Evolutionary conservation across 2,113 vertebrate genomes (phyloP).

Genomic region (Cryptomyrus ogoouensis): DNA sequence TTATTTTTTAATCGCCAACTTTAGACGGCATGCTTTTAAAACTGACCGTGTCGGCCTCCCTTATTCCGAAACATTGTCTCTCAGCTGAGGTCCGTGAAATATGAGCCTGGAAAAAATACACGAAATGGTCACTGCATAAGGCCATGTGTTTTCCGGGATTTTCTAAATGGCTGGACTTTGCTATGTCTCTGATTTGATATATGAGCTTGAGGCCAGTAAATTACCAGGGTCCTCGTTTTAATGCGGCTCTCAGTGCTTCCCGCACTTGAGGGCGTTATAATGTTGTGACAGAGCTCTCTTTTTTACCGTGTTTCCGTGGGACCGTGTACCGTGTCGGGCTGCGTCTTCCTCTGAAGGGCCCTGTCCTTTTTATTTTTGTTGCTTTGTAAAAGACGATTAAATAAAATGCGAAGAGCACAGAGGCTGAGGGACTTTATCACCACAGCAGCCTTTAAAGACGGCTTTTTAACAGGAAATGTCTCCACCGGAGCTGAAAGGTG

Average conservation of each 20-base stretch:
- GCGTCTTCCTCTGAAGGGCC: conserved; percentile 47
- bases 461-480: conserved; percentile 24
- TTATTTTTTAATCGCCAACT: not conserved
- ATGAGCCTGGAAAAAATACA: not conserved
- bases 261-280: conserved; percentile 27
- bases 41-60: not conserved
- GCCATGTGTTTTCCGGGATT: not conserved
- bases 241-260: conserved; percentile 36
- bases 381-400: conserved; percentile 42
- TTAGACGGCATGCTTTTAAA: not conserved
- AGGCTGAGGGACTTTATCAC: conserved; percentile 27
- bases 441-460: conserved; percentile 25
- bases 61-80: not conserved
- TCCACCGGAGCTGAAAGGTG: not conserved
- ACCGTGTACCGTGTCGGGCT: conserved; percentile 43
- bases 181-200: not conserved
- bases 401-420: conserved; percentile 26
- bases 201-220: conserved; percentile 20
- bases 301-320: conserved; percentile 31
- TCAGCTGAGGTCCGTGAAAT: not conserved
- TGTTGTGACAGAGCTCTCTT: conserved; percentile 27
- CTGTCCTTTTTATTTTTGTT: conserved; percentile 15
- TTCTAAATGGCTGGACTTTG: not conserved
- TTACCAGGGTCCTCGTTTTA: conserved; percentile 34
- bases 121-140: not conserved